These are phyloP conservation scores for Miichthys miiuy DNA, from an alignment of 2,797 vertebrate genomes.

Conservation along the genomic window DNA sequence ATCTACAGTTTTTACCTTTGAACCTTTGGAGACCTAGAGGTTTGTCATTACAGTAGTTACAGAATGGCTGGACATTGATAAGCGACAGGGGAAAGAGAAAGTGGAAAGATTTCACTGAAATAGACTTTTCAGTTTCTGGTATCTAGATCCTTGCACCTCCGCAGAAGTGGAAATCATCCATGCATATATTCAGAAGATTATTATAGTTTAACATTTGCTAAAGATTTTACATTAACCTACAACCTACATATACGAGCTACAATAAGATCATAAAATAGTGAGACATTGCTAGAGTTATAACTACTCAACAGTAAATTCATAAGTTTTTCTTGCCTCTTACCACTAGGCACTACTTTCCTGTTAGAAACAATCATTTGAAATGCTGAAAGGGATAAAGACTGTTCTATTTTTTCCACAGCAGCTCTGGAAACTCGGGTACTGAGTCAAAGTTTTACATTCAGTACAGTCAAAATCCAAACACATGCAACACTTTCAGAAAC, in stretches of 20 bases:
- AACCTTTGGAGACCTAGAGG: conserved; percentile 5
- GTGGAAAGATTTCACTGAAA: not conserved
- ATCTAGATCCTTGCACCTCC: not conserved
- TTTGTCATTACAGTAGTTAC: not conserved
- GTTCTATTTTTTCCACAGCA: not conserved
- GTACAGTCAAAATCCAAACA: not conserved
- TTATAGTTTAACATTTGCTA: no score
- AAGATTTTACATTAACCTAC: no score
- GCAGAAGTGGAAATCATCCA: not conserved
- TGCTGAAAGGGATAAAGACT: not conserved
- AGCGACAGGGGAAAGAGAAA: not conserved
- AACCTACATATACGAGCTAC: no score
- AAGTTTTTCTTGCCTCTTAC: not conserved
- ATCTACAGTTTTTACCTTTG: conserved; percentile 55
- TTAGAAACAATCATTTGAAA: not conserved
- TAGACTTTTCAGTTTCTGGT: not conserved
- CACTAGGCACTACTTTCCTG: not conserved
- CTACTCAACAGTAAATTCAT: not conserved
- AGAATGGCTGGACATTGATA: not conserved
- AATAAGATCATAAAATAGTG: not conserved
- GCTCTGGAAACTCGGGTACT: not conserved
- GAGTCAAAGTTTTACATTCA: not conserved
- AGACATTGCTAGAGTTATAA: not conserved
- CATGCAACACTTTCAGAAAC: not conserved
- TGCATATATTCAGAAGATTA: no score